These are phyloP conservation scores for Sphinx pinastri DNA, from an alignment of 2,888 invertebrate species.

Conservation along the genomic window DNA sequence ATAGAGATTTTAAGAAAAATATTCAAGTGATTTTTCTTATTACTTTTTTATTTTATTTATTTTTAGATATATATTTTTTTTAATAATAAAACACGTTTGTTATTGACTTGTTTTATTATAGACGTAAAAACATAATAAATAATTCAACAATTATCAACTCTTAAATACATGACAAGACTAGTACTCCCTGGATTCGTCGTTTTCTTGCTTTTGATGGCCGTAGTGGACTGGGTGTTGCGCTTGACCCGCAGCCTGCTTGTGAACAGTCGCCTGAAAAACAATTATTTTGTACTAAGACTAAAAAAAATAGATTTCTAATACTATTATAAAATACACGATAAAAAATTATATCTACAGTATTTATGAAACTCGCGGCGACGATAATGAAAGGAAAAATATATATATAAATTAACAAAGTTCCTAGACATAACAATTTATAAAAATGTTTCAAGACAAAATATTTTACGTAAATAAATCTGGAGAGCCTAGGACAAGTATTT, in stretches of 20 bases:
- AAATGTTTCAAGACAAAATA: neutral
- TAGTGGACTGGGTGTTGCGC: slow-evolving; percentile 65
- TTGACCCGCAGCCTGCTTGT: slow-evolving; percentile 68
- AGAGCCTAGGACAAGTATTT: neutral
- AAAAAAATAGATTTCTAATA: neutral
- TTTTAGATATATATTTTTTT: slow-evolving; percentile 5
- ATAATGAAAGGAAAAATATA: too few species aligned
- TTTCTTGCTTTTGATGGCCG: slow-evolving; percentile 59
- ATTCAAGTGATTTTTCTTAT: slow-evolving; percentile 43
- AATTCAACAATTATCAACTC: slow-evolving; percentile 34
- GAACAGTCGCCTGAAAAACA: slow-evolving; percentile 70
- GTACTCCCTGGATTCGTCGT: slow-evolving; percentile 72
- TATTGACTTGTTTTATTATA: slow-evolving; percentile 13
- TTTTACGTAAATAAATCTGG: neutral
- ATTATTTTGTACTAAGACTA: slow-evolving; percentile 32
- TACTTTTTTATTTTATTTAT: slow-evolving; percentile 6
- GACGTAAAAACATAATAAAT: slow-evolving; percentile 35
- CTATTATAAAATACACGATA: too few species aligned
- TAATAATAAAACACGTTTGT: slow-evolving; percentile 16
- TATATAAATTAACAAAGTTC: neutral
- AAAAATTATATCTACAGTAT: too few species aligned
- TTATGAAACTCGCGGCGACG: too few species aligned
- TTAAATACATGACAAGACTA: slow-evolving; percentile 51
- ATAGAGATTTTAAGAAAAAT: slow-evolving; percentile 85
- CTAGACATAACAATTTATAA: neutral